Percentiles rank a stretch among this genome's conserved stretches.
These are phyloP conservation scores for Notoglanidium macrostoma DNA, from an alignment of 2,797 vertebrate genomes.

Conservation along the genomic window DNA sequence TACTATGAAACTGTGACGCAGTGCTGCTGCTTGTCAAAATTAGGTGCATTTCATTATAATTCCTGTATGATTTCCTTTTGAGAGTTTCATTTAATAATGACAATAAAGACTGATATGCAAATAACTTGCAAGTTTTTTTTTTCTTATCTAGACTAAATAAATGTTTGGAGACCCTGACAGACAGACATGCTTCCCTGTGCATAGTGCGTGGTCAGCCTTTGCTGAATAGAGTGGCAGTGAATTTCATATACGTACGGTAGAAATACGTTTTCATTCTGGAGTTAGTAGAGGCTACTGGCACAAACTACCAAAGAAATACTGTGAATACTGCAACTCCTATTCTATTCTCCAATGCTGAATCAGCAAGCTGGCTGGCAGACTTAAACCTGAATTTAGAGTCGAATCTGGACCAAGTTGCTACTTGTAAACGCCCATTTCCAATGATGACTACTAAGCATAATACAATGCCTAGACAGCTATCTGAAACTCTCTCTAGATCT, in stretches of 20 bases:
- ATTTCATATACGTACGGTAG: not conserved
- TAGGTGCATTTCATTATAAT: not conserved
- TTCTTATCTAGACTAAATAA: not conserved
- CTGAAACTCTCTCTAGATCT: not conserved
- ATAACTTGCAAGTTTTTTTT: not conserved
- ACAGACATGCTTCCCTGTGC: not conserved
- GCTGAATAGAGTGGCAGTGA: not conserved
- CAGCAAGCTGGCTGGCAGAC: not conserved
- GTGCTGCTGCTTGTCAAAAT: not conserved
- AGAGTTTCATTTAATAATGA: not conserved
- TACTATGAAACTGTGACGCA: not conserved
- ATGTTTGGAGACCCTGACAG: not conserved
- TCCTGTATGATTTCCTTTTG: not conserved
- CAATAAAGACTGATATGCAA: not conserved
- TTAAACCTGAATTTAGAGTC: not conserved
- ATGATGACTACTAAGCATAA: not conserved
- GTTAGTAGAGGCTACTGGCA: not conserved
- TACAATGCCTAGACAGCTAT: not conserved
- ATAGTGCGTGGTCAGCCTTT: not conserved
- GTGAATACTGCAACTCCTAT: not conserved
- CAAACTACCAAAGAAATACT: not conserved
- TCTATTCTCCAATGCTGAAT: not conserved
- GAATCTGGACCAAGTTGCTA: not conserved
- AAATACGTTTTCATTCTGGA: not conserved
- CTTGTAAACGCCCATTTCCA: not conserved